Base-by-base conservation (phyloP, 2,888 invertebrate species). In the Buathra laborator region DNA sequence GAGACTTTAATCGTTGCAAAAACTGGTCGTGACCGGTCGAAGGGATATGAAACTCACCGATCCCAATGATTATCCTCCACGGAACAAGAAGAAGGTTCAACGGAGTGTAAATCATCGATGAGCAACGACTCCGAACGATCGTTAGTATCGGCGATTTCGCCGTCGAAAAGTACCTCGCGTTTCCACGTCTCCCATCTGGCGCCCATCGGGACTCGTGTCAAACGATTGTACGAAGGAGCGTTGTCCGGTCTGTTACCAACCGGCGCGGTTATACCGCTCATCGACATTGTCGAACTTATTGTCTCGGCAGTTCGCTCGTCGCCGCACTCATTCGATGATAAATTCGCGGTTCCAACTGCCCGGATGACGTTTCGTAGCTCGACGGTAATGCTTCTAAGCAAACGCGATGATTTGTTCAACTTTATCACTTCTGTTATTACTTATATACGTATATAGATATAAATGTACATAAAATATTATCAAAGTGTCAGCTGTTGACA, bases 161-260 rank as follows among this genome's bases (percentile, higher is more conserved):
- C 75, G n/a, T 79, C 76, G 37, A 79, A 85, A 10, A 85, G 75
- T 14, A 85, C 75, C 10, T 83, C 84, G 84, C 86, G 88, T 68
- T 88, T 82, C 82, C 83, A 82, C 79, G 79, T 81, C 48, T 86
- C 86, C 86, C 87, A 88, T 85, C 74, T 79, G 76, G 68, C 74
- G 46, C 84, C 83, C 85, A 86, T 84, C 16, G 86, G 66, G 7
- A 80, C 76, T 24, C 85, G 71, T 19, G 75, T 76, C 46, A 85
- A 76, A 44, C 37, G 74, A 78, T 68, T 72, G 3, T 64, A 64
- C 32, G 53, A 48, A 32, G 24, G 43, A 44, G 62, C 85, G 62
- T 44, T 62, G 16, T 59, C 68, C 46, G 29, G 32, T 43, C 37
- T 7, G 16, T 19, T 16, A n/a, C 16, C 71, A 14, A 3, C 16